phyloP scores from a whole-genome alignment of 2,888 invertebrate species.

The Hipparchia semele region DNA sequence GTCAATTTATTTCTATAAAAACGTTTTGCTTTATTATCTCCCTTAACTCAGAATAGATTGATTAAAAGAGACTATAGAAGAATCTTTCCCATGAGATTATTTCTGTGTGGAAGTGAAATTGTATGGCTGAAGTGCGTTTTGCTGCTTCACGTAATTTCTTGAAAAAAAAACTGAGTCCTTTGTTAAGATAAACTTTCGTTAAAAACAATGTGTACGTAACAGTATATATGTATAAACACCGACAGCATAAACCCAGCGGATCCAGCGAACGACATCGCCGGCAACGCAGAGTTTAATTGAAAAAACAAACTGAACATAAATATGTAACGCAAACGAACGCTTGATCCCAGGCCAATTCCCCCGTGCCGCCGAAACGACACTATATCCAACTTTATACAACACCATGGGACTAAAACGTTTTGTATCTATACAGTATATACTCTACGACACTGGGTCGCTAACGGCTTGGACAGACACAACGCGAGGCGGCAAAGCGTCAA shows the following conservation, averaged over 20 bases:
- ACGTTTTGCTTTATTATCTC: too few species aligned
- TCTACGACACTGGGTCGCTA: not conserved
- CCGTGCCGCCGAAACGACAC: not conserved
- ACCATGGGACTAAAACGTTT: slow-evolving; percentile 1
- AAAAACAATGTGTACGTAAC: not conserved
- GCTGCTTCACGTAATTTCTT: too few species aligned
- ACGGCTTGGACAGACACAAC: not conserved
- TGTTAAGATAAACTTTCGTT: not conserved
- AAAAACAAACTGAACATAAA: slow-evolving; percentile 46
- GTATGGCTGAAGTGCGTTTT: too few species aligned
- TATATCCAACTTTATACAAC: slow-evolving; percentile 10
- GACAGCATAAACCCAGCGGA: not conserved
- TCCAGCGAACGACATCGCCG: slow-evolving; percentile 34
- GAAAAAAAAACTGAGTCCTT: not conserved
- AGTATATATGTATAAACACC: not conserved
- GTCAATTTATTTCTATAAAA: too few species aligned
- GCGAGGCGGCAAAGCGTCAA: not conserved
- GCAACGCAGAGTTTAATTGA: slow-evolving; percentile 44
- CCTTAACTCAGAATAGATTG: too few species aligned
- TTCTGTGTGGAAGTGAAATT: not conserved
- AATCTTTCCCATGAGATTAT: not conserved
- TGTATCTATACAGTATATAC: not conserved
- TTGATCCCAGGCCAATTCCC: slow-evolving; percentile 1
- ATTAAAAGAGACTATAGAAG: not conserved
- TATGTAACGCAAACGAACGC: slow-evolving; percentile 38